These are phyloP conservation scores for Calliphora vicina DNA, from an alignment of 1,140 invertebrate species.

Conservation along the genomic window DNA sequence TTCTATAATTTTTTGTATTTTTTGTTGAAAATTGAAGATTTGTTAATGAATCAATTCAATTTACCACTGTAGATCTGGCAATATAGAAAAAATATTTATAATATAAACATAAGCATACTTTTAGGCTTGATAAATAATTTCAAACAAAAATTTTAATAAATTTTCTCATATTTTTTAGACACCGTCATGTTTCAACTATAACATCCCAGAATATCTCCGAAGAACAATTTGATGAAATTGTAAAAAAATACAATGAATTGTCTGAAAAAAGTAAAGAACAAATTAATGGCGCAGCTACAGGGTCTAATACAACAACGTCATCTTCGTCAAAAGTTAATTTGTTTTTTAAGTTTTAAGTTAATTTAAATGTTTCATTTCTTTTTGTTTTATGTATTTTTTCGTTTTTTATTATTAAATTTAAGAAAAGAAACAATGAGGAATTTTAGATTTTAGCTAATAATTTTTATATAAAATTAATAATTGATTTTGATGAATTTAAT, in stretches of 20 bases:
- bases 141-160: background rate
- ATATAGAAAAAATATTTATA: background rate
- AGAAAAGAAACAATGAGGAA: background rate
- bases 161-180: slow-evolving; percentile 42
- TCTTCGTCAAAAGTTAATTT: slow-evolving; percentile 25
- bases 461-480: background rate
- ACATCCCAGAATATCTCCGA: slow-evolving; percentile 46
- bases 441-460: background rate
- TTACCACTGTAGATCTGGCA: too few species aligned
- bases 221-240: slow-evolving; percentile 47
- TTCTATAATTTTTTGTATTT: too few species aligned
- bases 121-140: background rate
- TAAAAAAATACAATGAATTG: slow-evolving; percentile 45
- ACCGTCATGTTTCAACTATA: slow-evolving; percentile 52
- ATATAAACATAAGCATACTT: background rate
- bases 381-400: slow-evolving; percentile 18
- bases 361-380: background rate
- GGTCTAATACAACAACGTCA: slow-evolving; percentile 10
- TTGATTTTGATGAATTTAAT: background rate
- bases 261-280: slow-evolving; percentile 36
- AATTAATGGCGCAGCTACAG: slow-evolving; percentile 23
- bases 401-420: slow-evolving; percentile 23
- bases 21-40: too few species aligned
- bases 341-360: slow-evolving; percentile 22
- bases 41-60: too few species aligned